Evolutionary conservation across 2,888 invertebrate genomes (phyloP).

Genomic region (Apomyelois bistriatella): DNA sequence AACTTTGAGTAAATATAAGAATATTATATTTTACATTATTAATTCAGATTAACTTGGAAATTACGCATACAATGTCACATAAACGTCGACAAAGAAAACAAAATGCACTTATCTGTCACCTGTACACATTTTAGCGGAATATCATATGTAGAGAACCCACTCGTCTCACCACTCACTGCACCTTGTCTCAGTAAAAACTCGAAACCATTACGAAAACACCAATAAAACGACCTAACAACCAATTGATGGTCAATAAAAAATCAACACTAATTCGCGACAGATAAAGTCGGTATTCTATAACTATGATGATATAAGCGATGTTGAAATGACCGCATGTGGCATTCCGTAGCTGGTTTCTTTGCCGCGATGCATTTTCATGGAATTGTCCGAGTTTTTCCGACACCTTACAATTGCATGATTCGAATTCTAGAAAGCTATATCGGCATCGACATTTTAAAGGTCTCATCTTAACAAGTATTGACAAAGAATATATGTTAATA

Average conservation of each 20-base stretch:
- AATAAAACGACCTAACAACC: constrained; percentile 57
- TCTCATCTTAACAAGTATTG: too few relatives aligned
- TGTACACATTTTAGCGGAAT: constrained; percentile 9
- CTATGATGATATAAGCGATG: constrained; percentile 45
- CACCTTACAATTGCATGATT: constrained; percentile 76
- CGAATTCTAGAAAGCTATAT: constrained; percentile 76
- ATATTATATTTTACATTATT: too few relatives aligned
- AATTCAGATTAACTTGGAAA: not conserved
- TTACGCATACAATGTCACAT: constrained; percentile 5
- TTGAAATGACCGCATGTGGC: constrained; percentile 60
- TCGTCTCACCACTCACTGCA: constrained; percentile 57
- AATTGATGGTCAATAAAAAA: constrained; percentile 55
- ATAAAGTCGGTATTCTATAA: constrained; percentile 63
- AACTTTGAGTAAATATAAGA: too few relatives aligned
- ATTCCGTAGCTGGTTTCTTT: constrained; percentile 73
- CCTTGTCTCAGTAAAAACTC: constrained; percentile 74
- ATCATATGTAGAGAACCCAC: constrained; percentile 25
- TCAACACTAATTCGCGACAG: constrained; percentile 52
- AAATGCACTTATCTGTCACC: constrained; percentile 7
- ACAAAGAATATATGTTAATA: too few relatives aligned
- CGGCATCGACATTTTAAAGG: constrained; percentile 44
- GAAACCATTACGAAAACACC: constrained; percentile 68
- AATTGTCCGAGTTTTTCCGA: constrained; percentile 75
- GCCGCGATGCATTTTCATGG: constrained; percentile 73
- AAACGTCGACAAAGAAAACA: constrained; percentile 1